phyloP scores from a whole-genome alignment of 2,113 vertebrate species.

The Podarcis raffonei region DNA sequence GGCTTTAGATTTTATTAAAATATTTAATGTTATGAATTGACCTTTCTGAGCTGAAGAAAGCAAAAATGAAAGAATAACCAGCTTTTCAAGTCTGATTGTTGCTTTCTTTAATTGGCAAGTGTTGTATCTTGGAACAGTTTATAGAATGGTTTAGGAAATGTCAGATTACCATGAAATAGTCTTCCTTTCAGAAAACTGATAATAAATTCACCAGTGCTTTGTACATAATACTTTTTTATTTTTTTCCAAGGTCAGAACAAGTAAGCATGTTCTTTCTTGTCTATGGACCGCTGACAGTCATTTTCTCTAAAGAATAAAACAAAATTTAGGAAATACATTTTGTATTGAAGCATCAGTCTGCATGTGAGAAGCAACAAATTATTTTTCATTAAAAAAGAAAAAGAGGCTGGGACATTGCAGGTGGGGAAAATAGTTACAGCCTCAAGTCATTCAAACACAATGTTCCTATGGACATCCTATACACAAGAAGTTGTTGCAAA shows the following conservation, averaged over 20 bases:
- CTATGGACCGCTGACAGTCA: conserved; percentile 19
- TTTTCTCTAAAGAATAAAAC: conserved; percentile 40
- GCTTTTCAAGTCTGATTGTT: background rate
- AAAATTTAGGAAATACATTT: background rate
- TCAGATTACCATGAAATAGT: conserved; percentile 2
- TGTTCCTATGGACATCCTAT: no score
- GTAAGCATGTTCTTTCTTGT: background rate
- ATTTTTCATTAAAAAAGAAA: background rate
- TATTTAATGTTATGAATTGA: background rate
- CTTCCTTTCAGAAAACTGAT: conserved; percentile 3
- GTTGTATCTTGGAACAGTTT: background rate
- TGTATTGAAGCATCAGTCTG: background rate
- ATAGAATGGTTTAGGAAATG: background rate
- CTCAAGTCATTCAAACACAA: no score
- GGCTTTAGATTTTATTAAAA: background rate
- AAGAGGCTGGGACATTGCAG: background rate
- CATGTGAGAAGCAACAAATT: background rate
- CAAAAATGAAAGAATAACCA: background rate
- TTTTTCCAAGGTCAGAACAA: background rate
- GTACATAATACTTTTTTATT: background rate
- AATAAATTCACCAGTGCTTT: background rate
- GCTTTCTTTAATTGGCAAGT: background rate
- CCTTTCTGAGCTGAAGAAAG: background rate
- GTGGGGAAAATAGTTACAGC: no score
- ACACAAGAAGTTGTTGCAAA: no score